Evolutionary conservation across 1,140 invertebrate species (phyloP).

Genomic region (Drosophila serrata): DNA sequence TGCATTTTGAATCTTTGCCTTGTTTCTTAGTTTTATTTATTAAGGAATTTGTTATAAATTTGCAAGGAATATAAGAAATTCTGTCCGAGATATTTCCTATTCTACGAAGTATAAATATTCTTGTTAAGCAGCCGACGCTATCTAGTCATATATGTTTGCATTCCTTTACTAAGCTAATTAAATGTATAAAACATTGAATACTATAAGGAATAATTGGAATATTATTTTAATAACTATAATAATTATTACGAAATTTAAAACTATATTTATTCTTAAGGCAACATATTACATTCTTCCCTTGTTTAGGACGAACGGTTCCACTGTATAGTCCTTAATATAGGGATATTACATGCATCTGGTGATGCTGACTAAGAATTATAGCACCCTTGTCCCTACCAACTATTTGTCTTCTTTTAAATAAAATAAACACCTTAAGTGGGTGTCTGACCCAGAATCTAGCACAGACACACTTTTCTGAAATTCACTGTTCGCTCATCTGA

Average conservation of each 20-base stretch:
- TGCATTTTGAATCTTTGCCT: constrained; percentile 12
- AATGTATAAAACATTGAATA: no score
- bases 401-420: neutral
- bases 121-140: no score
- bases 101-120: no score
- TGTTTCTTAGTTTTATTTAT: neutral
- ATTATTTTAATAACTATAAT: no score
- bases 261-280: no score
- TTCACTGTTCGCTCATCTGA: constrained; percentile 37
- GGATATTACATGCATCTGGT: neutral
- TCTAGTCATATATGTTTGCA: no score
- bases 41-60: neutral
- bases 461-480: constrained; percentile 4
- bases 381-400: neutral
- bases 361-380: neutral
- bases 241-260: no score
- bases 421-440: constrained; percentile 15
- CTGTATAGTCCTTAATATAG: neutral
- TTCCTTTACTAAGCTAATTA: no score
- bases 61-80: neutral
- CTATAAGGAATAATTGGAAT: no score
- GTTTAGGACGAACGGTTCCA: no score
- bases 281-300: no score
- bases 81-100: no score
- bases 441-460: constrained; percentile 29